These are phyloP conservation scores for Drosophila merina DNA, from an alignment of 2,888 invertebrate genomes.

Conservation along the genomic window DNA sequence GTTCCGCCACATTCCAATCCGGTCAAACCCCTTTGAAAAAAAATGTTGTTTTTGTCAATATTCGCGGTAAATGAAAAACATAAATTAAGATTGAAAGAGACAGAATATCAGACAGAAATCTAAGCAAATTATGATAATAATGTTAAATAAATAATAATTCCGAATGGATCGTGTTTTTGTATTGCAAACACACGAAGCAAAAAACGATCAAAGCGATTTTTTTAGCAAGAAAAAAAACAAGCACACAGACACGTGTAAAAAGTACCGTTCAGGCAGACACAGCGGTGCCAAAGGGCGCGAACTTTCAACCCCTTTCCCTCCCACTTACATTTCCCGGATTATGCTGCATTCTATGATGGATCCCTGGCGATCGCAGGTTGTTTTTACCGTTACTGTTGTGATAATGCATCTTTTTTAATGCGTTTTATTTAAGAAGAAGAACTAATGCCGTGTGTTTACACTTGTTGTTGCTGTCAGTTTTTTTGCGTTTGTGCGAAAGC, in stretches of 20 bases:
- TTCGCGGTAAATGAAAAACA: slow-evolving; percentile 14
- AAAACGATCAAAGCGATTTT: slow-evolving; percentile 63
- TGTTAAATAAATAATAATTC: slow-evolving; percentile 41
- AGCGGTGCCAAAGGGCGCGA: slow-evolving; percentile 39
- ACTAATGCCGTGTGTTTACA: slow-evolving; percentile 13
- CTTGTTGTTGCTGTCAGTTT: slow-evolving; percentile 28
- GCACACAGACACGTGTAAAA: slow-evolving; percentile 27
- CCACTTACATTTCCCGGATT: slow-evolving; percentile 30
- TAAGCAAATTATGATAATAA: slow-evolving; percentile 36
- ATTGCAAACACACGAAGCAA: slow-evolving; percentile 47
- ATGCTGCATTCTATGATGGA: slow-evolving; percentile 17
- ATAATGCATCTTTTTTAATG: slow-evolving; percentile 22
- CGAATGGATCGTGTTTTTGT: slow-evolving; percentile 16
- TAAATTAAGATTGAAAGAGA: slow-evolving; percentile 31
- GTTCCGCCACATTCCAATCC: slow-evolving; percentile 22
- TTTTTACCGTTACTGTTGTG: slow-evolving; percentile 21
- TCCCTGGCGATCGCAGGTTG: slow-evolving; percentile 25
- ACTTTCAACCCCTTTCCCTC: slow-evolving; percentile 12
- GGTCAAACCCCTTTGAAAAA: slow-evolving; percentile 32
- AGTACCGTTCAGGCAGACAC: background rate
- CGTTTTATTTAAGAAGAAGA: too few species aligned
- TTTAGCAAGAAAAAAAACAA: background rate
- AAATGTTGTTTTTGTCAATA: slow-evolving; percentile 9
- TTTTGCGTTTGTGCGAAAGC: slow-evolving; percentile 51
- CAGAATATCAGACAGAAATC: background rate